Evolutionary conservation across 2,797 vertebrate species (phyloP).

Genomic region (Neoniphon sammara): DNA sequence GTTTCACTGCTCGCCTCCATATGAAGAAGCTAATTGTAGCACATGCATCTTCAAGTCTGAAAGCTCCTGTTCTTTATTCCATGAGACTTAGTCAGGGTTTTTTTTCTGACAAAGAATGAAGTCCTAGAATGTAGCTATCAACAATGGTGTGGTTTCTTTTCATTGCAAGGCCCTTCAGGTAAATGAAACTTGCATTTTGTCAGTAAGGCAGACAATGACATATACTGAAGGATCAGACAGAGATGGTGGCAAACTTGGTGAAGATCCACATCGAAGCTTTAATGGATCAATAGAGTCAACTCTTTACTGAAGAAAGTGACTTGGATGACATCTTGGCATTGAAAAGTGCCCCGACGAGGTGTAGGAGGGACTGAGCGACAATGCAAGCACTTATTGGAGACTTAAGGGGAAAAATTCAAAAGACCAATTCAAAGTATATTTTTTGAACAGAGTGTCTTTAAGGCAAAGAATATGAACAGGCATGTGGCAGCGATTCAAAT

Average conservation of each 20-base stretch:
- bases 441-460: background rate
- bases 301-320: slow-evolving; percentile 61
- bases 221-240: background rate
- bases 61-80: slow-evolving; percentile 26
- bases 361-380: slow-evolving; percentile 51
- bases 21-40: slow-evolving; percentile 45
- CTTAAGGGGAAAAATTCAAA: slow-evolving; percentile 47
- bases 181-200: slow-evolving; percentile 25
- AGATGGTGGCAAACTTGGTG: slow-evolving; percentile 26
- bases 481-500: slow-evolving; percentile 37
- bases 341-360: slow-evolving; percentile 57
- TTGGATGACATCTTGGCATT: slow-evolving; percentile 62
- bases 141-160: background rate
- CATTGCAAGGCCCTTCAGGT: slow-evolving; percentile 2
- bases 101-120: background rate
- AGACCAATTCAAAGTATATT: slow-evolving; percentile 38
- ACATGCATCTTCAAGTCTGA: slow-evolving; percentile 42
- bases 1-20: slow-evolving; percentile 59
- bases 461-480: background rate
- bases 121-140: background rate
- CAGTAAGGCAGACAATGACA: slow-evolving; percentile 22
- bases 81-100: background rate
- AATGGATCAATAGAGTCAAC: slow-evolving; percentile 62
- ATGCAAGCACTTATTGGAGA: slow-evolving; percentile 54
- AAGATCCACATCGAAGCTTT: slow-evolving; percentile 41